phyloP scores from a whole-genome alignment of 2,888 invertebrate species.

The Siphonodentalium dalli region DNA sequence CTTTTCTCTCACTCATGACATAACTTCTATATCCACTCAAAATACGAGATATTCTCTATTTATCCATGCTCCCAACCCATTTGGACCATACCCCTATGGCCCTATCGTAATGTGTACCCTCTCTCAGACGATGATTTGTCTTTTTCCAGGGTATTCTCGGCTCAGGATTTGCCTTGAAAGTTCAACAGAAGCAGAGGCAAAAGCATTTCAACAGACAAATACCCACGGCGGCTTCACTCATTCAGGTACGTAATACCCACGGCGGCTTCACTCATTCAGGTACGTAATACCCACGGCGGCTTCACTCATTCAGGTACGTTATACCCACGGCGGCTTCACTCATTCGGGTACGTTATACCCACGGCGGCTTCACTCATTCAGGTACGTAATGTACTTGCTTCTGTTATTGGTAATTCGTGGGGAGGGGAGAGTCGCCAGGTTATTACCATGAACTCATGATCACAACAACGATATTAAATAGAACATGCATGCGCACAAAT shows the following conservation, averaged over 20 bases:
- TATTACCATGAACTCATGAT: no score
- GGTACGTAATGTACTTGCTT: no score
- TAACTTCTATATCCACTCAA: no score
- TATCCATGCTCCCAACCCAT: no score
- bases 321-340: conserved; percentile 72
- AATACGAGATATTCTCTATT: no score
- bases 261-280: conserved; percentile 78
- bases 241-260: conserved; percentile 67
- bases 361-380: no score
- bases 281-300: conserved; percentile 67
- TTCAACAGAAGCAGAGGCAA: conserved; percentile 85
- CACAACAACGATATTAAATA: no score
- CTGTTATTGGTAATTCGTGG: no score
- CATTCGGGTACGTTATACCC: conserved; percentile 69
- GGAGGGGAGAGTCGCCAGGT: no score
- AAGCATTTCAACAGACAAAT: conserved; percentile 86
- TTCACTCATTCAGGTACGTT: conserved; percentile 73
- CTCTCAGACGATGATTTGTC: not conserved
- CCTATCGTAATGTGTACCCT: not conserved
- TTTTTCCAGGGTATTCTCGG: conserved; percentile 79
- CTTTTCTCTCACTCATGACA: no score
- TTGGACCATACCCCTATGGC: no score
- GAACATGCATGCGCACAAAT: no score
- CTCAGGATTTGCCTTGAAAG: conserved; percentile 84
- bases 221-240: conserved; percentile 82